Conservation (phyloP, 2,113 vertebrate genomes). For the Antigone vipio region DNA sequence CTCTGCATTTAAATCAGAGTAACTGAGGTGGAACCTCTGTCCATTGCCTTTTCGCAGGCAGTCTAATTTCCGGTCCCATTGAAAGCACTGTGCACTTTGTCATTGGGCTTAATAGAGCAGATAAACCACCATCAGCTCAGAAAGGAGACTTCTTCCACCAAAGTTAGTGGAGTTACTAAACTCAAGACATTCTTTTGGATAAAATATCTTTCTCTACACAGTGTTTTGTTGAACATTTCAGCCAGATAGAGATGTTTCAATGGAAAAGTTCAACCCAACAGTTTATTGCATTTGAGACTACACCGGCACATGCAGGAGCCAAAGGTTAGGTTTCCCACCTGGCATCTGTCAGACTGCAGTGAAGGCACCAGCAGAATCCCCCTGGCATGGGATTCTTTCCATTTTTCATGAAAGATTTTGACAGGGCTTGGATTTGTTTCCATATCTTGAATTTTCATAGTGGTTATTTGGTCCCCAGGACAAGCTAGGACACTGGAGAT, state of each 20-base stretch:
- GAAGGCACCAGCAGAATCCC: neutral
- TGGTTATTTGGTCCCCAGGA: neutral
- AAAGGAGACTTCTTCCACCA: neutral
- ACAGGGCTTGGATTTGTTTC: neutral
- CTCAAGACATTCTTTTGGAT: neutral
- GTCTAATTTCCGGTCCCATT: constrained; percentile 10
- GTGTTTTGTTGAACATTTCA: neutral
- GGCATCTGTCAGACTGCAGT: neutral
- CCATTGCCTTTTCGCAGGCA: neutral
- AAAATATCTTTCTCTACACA: neutral
- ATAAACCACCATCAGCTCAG: constrained; percentile 15
- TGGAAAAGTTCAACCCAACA: neutral
- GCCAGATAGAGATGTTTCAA: neutral
- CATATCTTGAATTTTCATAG: neutral
- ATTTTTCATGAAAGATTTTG: neutral
- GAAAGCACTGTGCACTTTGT: neutral
- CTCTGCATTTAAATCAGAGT: constrained; percentile 28
- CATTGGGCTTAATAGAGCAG: neutral
- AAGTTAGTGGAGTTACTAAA: neutral
- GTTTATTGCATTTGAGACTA: neutral
- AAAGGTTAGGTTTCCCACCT: neutral
- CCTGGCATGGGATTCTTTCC: neutral
- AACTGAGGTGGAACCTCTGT: neutral
- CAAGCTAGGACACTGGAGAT: neutral
- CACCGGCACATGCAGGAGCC: neutral